These are phyloP conservation scores for Corapipo altera DNA, from an alignment of 2,113 vertebrate genomes.

Conservation along the genomic window DNA sequence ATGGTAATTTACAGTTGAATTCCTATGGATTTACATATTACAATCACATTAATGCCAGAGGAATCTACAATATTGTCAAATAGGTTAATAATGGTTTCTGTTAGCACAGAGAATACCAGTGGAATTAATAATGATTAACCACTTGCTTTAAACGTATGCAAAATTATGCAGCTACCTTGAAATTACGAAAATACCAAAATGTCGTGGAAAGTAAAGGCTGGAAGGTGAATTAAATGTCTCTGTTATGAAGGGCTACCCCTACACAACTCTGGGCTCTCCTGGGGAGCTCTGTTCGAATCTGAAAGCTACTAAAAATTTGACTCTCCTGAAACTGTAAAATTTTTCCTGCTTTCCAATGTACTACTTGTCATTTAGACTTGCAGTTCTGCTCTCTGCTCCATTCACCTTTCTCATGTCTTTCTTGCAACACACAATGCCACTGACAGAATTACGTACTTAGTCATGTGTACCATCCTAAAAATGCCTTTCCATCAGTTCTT, in stretches of 20 bases:
- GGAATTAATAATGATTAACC: constrained; percentile 48
- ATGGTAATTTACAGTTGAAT: constrained; percentile 54
- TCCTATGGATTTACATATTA: constrained; percentile 52
- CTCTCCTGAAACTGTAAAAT: neutral
- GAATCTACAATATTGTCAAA: constrained; percentile 51
- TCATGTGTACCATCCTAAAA: neutral
- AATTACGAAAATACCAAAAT: neutral
- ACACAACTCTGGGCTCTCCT: neutral
- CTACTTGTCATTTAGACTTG: neutral
- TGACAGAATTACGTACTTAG: neutral
- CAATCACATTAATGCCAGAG: constrained; percentile 44
- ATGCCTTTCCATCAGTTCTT: neutral
- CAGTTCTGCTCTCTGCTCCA: neutral
- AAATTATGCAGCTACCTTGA: constrained; percentile 45
- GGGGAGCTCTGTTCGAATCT: neutral
- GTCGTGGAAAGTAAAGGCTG: neutral
- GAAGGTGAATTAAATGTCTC: neutral
- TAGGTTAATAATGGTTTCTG: constrained; percentile 43
- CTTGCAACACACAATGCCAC: neutral
- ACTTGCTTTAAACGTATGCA: constrained; percentile 20
- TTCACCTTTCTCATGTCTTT: neutral
- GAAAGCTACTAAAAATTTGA: neutral
- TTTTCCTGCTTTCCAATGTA: neutral
- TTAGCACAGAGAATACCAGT: neutral
- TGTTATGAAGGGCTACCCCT: neutral